A percentile compares a stretch with the other conserved stretches of the same genome.
Conservation (phyloP, 2,888 invertebrate genomes). For the Augochlorella aurata region DNA sequence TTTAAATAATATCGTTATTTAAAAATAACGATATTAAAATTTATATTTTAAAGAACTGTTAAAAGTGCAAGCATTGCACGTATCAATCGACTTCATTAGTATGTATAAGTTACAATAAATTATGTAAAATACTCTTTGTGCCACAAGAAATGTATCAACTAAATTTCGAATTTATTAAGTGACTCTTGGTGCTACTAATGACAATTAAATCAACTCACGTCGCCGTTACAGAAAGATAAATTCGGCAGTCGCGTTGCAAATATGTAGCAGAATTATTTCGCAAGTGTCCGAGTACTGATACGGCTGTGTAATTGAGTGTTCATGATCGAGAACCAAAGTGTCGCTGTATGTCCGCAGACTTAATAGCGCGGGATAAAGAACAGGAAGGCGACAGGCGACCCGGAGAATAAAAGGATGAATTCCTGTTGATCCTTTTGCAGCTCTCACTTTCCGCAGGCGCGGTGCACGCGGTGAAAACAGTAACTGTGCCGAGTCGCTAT, state of each 20-base stretch:
- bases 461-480: conserved; percentile 62
- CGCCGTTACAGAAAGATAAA: too few species aligned
- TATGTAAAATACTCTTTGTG: too few species aligned
- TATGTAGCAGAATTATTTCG: neutral
- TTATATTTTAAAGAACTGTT: too few species aligned
- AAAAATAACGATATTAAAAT: too few species aligned
- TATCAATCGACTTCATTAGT: too few species aligned
- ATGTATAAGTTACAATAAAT: too few species aligned
- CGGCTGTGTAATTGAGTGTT: neutral
- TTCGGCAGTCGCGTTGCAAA: neutral
- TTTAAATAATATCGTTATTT: too few species aligned
- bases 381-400: conserved; percentile 12
- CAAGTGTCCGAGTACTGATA: neutral
- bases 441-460: conserved; percentile 59
- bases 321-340: neutral
- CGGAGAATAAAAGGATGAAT: conserved; percentile 43
- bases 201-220: too few species aligned
- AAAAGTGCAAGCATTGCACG: too few species aligned
- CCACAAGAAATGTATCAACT: too few species aligned
- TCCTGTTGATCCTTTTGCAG: conserved; percentile 50
- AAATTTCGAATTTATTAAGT: too few species aligned
- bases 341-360: neutral
- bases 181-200: too few species aligned
- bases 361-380: conserved; percentile 6
- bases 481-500: conserved; percentile 59